Evolutionary conservation across 2,888 invertebrate species (phyloP).

Genomic region (Slavum lentiscoides): DNA sequence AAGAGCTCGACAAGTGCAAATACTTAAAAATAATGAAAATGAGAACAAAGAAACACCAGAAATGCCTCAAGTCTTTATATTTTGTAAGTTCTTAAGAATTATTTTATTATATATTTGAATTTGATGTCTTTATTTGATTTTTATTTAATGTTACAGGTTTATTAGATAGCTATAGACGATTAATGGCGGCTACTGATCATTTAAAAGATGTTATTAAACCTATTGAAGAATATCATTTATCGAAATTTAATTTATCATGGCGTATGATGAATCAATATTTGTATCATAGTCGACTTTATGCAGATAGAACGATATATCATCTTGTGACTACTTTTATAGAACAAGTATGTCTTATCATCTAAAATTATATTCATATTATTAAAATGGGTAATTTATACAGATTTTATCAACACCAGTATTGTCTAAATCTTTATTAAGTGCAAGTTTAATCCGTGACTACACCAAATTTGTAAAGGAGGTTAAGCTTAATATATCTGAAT

Average conservation of each 20-base stretch:
- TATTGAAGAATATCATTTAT: slow-evolving; percentile 66
- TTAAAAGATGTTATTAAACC: slow-evolving; percentile 66
- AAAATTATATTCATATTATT: slow-evolving; percentile 7
- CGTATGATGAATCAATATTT: slow-evolving; percentile 70
- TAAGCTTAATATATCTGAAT: slow-evolving; percentile 41
- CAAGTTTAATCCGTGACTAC: slow-evolving; percentile 44
- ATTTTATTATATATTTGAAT: slow-evolving; percentile 6
- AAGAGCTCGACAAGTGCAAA: slow-evolving; percentile 65
- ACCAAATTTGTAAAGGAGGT: slow-evolving; percentile 46
- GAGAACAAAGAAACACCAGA: slow-evolving; percentile 62
- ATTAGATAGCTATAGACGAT: slow-evolving; percentile 68
- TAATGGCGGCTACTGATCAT: slow-evolving; percentile 67
- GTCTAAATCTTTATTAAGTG: slow-evolving; percentile 37
- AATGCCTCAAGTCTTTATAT: slow-evolving; percentile 64
- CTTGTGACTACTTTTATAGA: slow-evolving; percentile 63
- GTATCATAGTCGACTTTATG: slow-evolving; percentile 65
- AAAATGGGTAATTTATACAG: neutral
- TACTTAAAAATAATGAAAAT: slow-evolving; percentile 61
- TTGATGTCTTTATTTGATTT: neutral
- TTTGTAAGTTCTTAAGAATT: slow-evolving; percentile 58
- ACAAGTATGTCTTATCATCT: slow-evolving; percentile 60
- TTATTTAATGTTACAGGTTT: slow-evolving; percentile 61
- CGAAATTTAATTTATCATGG: slow-evolving; percentile 70
- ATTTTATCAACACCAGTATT: slow-evolving; percentile 26
- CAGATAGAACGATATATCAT: slow-evolving; percentile 59